Evolutionary conservation across 2,888 invertebrate genomes (phyloP), one percentile per base, ranked within the genome.

Genomic region (Cyclophora albipunctata): DNA sequence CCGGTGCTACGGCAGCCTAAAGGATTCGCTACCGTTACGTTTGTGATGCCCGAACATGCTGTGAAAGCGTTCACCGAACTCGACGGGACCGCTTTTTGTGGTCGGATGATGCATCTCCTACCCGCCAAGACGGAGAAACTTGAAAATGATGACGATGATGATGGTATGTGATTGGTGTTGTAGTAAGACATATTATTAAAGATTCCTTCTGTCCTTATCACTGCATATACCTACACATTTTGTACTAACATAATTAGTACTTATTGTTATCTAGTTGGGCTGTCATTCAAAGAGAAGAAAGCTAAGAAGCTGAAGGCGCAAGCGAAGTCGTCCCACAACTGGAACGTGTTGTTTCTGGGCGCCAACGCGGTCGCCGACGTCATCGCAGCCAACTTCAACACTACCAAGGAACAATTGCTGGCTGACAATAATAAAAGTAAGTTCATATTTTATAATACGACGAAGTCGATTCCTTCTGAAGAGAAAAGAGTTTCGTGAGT

Each of bases 271-370:
- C 20, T 74, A 91, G 93, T 93, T 52, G 90, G 91, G 0, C 85
- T 94, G 0, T 92, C 92, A 33, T 98, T 91, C 77, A 98, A 98
- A 72, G 91, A 95, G 69, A 95, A 96, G 76, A 97, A 96, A 71
- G 91, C 91, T 3, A 87, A 92, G 49, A 92, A 95, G 73, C 81
- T 92, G 58, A 98, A 97, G 79, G 89, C 91, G 34, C 90, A 91
- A 69, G 94, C 93, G 3, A 93, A 92, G 47, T 93, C 93, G 0
- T 91, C 95, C 0, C 95, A 96, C 76, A 98, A 97, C 75, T 99
- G 99, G 99, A 99, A 99, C 82, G 92, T 96, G 0, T 79, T 99
- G 46, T 99, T 99, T 75, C 85, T 99, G 59, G 98, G 98, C 0
- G 91, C 94, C 7, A 96, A 98, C 82, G 97, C 98, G 2, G 94